Percentiles rank a stretch among this genome's conserved stretches.
These are phyloP conservation scores for Hirtodrosophila alboralis DNA, from an alignment of 2,888 invertebrate genomes.

Conservation along the genomic window DNA sequence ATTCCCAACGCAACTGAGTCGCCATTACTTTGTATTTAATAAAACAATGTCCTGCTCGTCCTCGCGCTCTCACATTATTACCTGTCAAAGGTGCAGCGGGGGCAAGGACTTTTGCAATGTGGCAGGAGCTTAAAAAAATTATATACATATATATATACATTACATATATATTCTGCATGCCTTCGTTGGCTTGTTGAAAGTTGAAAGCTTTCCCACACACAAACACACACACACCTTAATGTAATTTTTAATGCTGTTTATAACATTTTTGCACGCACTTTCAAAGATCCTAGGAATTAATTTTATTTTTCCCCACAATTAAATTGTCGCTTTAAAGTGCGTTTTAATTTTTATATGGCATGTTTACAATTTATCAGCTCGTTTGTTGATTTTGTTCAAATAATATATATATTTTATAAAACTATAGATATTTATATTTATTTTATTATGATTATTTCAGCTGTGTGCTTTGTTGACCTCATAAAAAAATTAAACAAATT, in stretches of 20 bases:
- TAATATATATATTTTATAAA: neutral
- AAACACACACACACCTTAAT: constrained; percentile 23
- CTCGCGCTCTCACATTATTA: neutral
- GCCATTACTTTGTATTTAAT: constrained; percentile 63
- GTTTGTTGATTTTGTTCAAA: constrained; percentile 11
- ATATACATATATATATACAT: no score
- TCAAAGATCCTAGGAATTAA: neutral
- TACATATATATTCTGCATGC: constrained; percentile 34
- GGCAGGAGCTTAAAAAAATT: constrained; percentile 6
- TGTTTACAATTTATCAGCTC: neutral
- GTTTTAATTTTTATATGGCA: constrained; percentile 4
- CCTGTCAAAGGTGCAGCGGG: constrained; percentile 39
- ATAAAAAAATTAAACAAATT: neutral
- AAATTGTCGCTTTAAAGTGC: constrained; percentile 29
- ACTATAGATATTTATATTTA: constrained; percentile 16
- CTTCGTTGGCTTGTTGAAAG: constrained; percentile 38
- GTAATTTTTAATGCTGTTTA: constrained; percentile 47
- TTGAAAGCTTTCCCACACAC: constrained; percentile 49
- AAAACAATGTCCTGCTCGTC: constrained; percentile 58
- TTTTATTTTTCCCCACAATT: constrained; percentile 33
- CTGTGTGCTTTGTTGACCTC: neutral
- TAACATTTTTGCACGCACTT: constrained; percentile 17
- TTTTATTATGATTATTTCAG: constrained; percentile 7
- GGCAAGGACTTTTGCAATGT: constrained; percentile 20
- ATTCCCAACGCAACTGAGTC: constrained; percentile 4